Evolutionary conservation across 1,140 invertebrate species (phyloP).

Genomic region (Pissodes strobi): DNA sequence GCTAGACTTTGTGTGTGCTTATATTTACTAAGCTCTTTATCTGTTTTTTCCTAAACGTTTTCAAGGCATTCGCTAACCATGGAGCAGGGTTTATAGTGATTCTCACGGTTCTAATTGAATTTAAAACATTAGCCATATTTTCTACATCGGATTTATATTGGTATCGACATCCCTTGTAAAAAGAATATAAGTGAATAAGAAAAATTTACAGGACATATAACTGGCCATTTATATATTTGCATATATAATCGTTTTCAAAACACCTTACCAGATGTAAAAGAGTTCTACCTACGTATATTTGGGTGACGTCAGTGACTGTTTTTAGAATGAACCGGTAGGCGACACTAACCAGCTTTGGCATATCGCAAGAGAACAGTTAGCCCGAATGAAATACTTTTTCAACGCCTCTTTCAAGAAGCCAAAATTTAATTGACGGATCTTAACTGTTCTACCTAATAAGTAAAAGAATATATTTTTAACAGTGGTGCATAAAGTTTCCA

Average conservation of each 20-base stretch:
- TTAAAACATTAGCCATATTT: no score
- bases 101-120: no score
- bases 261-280: conserved; percentile 15
- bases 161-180: no score
- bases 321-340: conserved; percentile 21
- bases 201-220: no score
- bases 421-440: conserved; percentile 10
- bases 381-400: conserved; percentile 6
- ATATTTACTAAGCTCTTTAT: no score
- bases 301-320: conserved; percentile 15
- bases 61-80: no score
- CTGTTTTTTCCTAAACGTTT: no score
- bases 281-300: conserved; percentile 11
- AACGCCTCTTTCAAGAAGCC: conserved; percentile 16
- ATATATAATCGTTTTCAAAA: conserved; percentile 9
- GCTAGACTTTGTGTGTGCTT: no score
- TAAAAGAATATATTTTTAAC: neutral
- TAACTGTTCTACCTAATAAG: neutral
- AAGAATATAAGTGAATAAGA: no score
- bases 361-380: conserved; percentile 20
- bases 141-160: no score
- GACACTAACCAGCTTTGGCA: conserved; percentile 19
- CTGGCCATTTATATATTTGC: conserved; percentile 9
- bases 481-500: no score
- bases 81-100: no score